These are phyloP conservation scores for Dione vanillae DNA, from an alignment of 2,888 invertebrate species.

Conservation along the genomic window DNA sequence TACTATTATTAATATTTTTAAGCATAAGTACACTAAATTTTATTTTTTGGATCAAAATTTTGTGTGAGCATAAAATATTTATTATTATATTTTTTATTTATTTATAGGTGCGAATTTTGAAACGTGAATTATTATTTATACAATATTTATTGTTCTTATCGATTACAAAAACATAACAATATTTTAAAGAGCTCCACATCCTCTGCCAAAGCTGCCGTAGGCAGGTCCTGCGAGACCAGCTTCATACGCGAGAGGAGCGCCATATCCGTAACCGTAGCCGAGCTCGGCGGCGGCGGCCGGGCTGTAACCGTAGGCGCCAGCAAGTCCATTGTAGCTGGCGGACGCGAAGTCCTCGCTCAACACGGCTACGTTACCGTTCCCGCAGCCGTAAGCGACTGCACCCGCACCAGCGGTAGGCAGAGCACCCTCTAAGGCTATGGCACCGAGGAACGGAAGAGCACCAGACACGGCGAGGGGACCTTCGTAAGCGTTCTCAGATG, in stretches of 20 bases:
- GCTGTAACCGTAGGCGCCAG: slow-evolving; percentile 36
- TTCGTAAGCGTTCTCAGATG: slow-evolving; percentile 57
- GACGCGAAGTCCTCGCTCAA: slow-evolving; percentile 27
- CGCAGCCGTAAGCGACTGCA: slow-evolving; percentile 58
- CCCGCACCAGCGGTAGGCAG: slow-evolving; percentile 57
- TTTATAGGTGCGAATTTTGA: no score
- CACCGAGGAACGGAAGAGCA: slow-evolving; percentile 57
- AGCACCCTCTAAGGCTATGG: slow-evolving; percentile 57
- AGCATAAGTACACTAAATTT: no score
- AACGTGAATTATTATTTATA: no score
- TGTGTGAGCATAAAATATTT: no score
- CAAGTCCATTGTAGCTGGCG: slow-evolving; percentile 31
- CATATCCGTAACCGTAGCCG: slow-evolving; percentile 32
- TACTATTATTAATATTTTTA: no score
- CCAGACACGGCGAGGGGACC: slow-evolving; percentile 56
- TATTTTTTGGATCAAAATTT: no score
- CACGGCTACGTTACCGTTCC: slow-evolving; percentile 57
- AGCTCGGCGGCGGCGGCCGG: slow-evolving; percentile 27
- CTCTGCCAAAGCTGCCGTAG: slow-evolving; percentile 23
- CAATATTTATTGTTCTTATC: no score
- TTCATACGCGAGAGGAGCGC: slow-evolving; percentile 26
- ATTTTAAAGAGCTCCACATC: slow-evolving; percentile 33
- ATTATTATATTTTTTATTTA: no score
- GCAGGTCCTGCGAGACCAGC: slow-evolving; percentile 32
- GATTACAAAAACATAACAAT: no score